Percentiles rank a stretch among this genome's conserved stretches.
Conservation (phyloP, 2,113 vertebrate genomes). For the Naja naja region DNA sequence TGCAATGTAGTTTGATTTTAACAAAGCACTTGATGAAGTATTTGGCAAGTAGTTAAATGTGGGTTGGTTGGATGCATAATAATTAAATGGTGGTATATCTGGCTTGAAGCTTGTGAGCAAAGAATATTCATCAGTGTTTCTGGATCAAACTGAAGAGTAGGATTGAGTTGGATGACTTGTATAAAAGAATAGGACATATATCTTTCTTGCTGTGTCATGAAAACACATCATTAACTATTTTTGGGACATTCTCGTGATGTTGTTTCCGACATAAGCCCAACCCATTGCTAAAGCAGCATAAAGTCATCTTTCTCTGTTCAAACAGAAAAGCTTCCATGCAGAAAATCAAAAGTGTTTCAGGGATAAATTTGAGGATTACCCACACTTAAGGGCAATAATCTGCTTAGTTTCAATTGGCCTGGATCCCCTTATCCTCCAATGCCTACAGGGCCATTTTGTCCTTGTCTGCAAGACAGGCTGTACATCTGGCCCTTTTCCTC, state of each 20-base stretch:
- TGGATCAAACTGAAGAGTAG: background rate
- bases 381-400: background rate
- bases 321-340: background rate
- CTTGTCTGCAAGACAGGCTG: background rate
- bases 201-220: background rate
- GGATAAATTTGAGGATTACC: background rate
- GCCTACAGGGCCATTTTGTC: background rate
- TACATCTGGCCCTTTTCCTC: background rate
- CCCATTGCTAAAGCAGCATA: background rate
- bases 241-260: background rate
- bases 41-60: background rate
- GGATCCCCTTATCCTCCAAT: background rate
- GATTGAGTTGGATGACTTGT: background rate
- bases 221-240: background rate
- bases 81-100: background rate
- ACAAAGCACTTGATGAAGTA: background rate
- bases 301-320: background rate
- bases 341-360: background rate
- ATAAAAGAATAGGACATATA: background rate
- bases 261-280: background rate
- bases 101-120: background rate
- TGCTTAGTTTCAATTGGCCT: background rate
- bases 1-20: background rate
- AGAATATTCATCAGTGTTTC: background rate
- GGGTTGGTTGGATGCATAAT: background rate